These are phyloP conservation scores for Lophochroa leadbeateri DNA, from an alignment of 2,113 vertebrate species.

Conservation along the genomic window DNA sequence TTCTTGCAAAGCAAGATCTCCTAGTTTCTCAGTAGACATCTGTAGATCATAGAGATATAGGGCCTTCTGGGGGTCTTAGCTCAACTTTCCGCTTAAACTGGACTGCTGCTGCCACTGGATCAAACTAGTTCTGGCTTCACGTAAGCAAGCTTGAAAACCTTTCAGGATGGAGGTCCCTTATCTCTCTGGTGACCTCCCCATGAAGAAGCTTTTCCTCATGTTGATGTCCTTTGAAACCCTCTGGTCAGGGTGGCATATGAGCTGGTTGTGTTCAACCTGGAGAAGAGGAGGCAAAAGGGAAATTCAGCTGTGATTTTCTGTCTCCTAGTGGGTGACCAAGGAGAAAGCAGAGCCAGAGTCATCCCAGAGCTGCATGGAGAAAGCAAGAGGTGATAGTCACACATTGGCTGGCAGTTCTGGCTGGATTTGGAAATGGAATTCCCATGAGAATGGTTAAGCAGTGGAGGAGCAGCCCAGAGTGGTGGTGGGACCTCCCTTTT, in stretches of 20 bases:
- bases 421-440: not conserved
- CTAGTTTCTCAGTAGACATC: not conserved
- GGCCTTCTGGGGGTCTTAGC: not conserved
- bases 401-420: not conserved
- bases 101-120: not conserved
- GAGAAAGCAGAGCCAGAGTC: not conserved
- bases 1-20: not conserved
- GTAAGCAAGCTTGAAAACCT: not conserved
- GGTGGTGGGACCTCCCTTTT: not conserved
- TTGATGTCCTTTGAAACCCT: rapidly evolving
- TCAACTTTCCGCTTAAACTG: not conserved
- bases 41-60: not conserved
- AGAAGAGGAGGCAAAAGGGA: not conserved
- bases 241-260: rapidly evolving
- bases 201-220: not conserved
- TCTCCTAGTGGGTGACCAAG: rapidly evolving
- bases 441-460: not conserved
- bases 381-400: not conserved
- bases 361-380: not conserved
- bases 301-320: too few species aligned
- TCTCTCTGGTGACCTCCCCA: not conserved
- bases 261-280: not conserved
- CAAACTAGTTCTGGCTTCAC: rapidly evolving
- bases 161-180: not conserved
- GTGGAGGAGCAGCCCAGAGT: not conserved